Base-by-base conservation (phyloP, 92 coral and sea anemone species). In the Ricordea florida region DNA sequence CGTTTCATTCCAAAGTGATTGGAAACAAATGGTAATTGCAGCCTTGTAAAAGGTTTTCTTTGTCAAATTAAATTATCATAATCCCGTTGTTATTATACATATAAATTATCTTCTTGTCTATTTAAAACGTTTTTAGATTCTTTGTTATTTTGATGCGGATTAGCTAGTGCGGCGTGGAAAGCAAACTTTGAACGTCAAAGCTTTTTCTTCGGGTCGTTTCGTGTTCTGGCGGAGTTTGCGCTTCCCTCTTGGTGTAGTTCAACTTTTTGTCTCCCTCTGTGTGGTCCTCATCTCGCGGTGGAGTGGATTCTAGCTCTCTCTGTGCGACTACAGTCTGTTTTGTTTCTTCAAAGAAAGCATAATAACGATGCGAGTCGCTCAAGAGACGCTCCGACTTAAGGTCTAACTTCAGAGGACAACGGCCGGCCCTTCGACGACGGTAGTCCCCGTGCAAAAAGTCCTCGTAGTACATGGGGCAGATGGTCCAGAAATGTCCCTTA, bases 401-500 rank as follows among this genome's bases (percentile, higher is more conserved):
- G 47, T 70, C 77, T 23, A 70, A 28, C 45, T 70, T 70, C n/a
- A 70, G 48, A 38, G 46, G 48, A n/a, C n/a, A n/a, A 38, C 56
- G 52, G 16, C 77, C 77, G 40, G 77, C 64, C 30, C 77, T 53
- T 46, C 83, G 69, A 1, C 90, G 79, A 63, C 90, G 76, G 72
- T 80, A 90, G 70, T 90, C 91, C 1, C 98, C 98, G 44, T 85
- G 76, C 32, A 89, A 64, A 44, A 93, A 93, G 30, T 93, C 98
- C 51, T 93, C 93, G 72, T 87, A 69, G 41, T 90, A 92, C 74
- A 84, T 80, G 0, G 88, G 96, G 18, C 87, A 84, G 29, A 93
- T 80, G 24, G 93, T 90, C 98, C 98, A 93, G 63, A 84, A 93
- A 65, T 93, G 98, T 14, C 98, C 98, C 77, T 93, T 93, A 1